Percentiles rank a stretch among this genome's conserved stretches.
Conservation (phyloP, 2,888 invertebrate species). For the Spisula subtruncata region DNA sequence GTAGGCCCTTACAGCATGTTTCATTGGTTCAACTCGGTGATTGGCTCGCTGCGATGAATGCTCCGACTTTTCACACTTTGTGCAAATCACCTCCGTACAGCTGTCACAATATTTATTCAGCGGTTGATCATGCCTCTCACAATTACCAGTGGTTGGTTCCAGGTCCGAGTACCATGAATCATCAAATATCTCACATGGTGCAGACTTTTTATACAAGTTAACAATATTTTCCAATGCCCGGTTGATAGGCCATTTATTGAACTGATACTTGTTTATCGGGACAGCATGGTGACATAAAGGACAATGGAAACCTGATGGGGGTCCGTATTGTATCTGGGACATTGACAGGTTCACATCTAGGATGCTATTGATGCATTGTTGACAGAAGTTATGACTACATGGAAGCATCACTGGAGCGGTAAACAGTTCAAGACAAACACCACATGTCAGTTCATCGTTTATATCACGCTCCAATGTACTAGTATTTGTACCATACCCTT, state of each 20-base stretch:
- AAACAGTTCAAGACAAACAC: constrained; percentile 76
- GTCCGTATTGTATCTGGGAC: constrained; percentile 51
- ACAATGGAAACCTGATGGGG: constrained; percentile 69
- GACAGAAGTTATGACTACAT: constrained; percentile 78
- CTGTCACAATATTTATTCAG: constrained; percentile 72
- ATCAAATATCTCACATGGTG: constrained; percentile 72
- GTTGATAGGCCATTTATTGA: constrained; percentile 71
- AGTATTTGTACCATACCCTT: neutral
- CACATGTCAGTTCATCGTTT: constrained; percentile 76
- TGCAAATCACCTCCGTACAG: constrained; percentile 72
- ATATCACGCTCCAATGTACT: constrained; percentile 44
- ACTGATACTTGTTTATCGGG: constrained; percentile 49
- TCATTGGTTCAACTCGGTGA: constrained; percentile 66
- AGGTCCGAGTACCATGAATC: constrained; percentile 71
- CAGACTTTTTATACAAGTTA: constrained; percentile 61
- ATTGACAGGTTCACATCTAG: constrained; percentile 57
- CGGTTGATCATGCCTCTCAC: constrained; percentile 60
- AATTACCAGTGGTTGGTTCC: constrained; percentile 49
- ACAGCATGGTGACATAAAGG: constrained; percentile 73
- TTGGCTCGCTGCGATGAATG: constrained; percentile 42
- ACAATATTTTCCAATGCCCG: constrained; percentile 74
- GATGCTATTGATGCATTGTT: constrained; percentile 70
- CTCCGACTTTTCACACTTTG: constrained; percentile 55
- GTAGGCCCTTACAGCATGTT: constrained; percentile 57
- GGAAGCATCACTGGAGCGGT: constrained; percentile 72